A percentile compares a stretch with the other conserved stretches of the same genome.
phyloP scores from a whole-genome alignment of 2,797 vertebrate species.

The Pagetopsis macropterus region DNA sequence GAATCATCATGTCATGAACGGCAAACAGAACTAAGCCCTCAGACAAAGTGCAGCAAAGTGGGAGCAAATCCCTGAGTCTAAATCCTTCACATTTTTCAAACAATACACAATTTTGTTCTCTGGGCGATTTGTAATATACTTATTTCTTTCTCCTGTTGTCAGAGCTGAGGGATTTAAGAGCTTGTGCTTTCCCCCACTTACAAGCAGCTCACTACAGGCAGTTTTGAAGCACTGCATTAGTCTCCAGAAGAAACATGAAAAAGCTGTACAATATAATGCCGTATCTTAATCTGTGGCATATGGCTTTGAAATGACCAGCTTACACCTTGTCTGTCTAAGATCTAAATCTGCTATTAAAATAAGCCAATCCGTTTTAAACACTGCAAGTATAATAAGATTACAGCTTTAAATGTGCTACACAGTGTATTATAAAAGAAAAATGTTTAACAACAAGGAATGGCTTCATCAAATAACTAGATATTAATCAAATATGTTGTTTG shows the following conservation, averaged over 20 bases:
- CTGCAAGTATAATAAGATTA: slow-evolving; percentile 82
- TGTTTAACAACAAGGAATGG: slow-evolving; percentile 41
- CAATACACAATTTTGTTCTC: slow-evolving; percentile 71
- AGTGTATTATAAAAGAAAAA: slow-evolving; percentile 35
- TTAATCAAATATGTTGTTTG: slow-evolving; percentile 36
- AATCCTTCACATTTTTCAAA: slow-evolving; percentile 75
- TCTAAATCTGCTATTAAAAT: slow-evolving; percentile 83
- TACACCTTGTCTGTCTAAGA: slow-evolving; percentile 80
- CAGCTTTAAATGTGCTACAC: slow-evolving; percentile 59
- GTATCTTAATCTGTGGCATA: slow-evolving; percentile 83
- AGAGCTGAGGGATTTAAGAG: slow-evolving; percentile 71
- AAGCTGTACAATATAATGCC: slow-evolving; percentile 40
- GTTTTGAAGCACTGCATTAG: slow-evolving; percentile 66
- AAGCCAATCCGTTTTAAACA: slow-evolving; percentile 81
- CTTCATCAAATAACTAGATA: slow-evolving; percentile 45
- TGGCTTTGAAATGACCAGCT: slow-evolving; percentile 82
- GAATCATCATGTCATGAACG: slow-evolving; percentile 65
- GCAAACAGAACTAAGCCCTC: slow-evolving; percentile 62
- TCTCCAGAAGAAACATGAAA: slow-evolving; percentile 64
- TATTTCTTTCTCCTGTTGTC: slow-evolving; percentile 70
- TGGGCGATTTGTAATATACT: slow-evolving; percentile 70
- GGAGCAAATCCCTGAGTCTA: slow-evolving; percentile 68
- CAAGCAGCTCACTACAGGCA: slow-evolving; percentile 66
- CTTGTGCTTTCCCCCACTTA: slow-evolving; percentile 67
- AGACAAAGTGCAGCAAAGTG: slow-evolving; percentile 71